Evolutionary conservation across 2,888 invertebrate species (phyloP), one percentile per base, ranked within the genome.

Genomic region (Papilio demoleus): DNA sequence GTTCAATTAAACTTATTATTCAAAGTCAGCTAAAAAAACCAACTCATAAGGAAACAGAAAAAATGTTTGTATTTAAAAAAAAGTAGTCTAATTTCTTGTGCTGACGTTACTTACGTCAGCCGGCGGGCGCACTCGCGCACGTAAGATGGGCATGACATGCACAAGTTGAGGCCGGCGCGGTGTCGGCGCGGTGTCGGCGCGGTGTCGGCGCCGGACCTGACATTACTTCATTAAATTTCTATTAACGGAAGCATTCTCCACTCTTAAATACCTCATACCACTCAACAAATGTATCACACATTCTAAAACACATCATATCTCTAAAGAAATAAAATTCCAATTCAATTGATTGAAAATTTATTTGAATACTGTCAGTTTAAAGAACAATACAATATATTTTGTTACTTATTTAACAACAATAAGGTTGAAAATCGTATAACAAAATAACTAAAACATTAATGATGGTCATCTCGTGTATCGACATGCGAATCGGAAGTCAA

Each of bases 151-250:
- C 92, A 91, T 92, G 92, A 92, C 91, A 86, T 83, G 91, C 92
- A 91, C 83, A 88, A 88, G 87, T 79, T n/a, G n/a, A n/a, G n/a
- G n/a, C n/a, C n/a, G n/a, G n/a, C n/a, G n/a, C n/a, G n/a, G n/a
- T n/a, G n/a, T n/a, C n/a, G n/a, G n/a, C n/a, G n/a, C n/a, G n/a
- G n/a, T n/a, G n/a, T n/a, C n/a, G n/a, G n/a, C n/a, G n/a, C n/a
- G n/a, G n/a, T n/a, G n/a, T n/a, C 42, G 75, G 74, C 86, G 81
- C 82, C 84, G 79, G 77, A 78, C 82, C 90, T 88, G 86, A 88
- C 92, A 90, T 90, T 90, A 89, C 89, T 92, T 92, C 91, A 92
- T 92, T 92, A 92, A 91, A 90, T 90, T 90, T 91, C 91, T 92
- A 92, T 92, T 92, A 92, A 87, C 90, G 83, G 90, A 89, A 90